Evolutionary conservation across 2,113 vertebrate genomes (phyloP).

Genomic region (Phalacrocorax carbo): DNA sequence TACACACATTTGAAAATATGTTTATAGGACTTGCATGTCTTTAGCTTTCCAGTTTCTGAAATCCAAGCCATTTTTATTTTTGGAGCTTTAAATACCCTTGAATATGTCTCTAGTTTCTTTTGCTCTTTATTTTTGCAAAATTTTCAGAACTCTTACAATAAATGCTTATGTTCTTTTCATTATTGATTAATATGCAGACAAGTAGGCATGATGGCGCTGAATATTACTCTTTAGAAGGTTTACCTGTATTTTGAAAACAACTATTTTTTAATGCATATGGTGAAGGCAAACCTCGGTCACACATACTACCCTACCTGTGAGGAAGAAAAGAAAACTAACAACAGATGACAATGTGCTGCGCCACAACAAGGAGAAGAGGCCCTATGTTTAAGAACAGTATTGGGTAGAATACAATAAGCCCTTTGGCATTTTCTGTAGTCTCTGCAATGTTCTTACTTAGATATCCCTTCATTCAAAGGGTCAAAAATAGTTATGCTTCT

Average conservation of each 20-base stretch:
- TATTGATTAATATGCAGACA: not conserved
- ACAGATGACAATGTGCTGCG: no score
- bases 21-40: not conserved
- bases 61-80: not conserved
- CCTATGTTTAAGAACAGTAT: not conserved
- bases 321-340: not conserved
- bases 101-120: not conserved
- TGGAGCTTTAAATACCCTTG: not conserved
- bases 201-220: not conserved
- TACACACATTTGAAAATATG: not conserved
- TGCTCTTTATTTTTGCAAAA: not conserved
- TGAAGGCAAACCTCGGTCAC: not conserved
- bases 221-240: not conserved
- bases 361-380: rapidly evolving
- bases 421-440: not conserved
- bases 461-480: not conserved
- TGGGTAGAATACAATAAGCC: not conserved
- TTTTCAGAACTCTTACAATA: not conserved
- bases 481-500: not conserved
- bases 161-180: rapidly evolving
- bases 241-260: not conserved
- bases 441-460: not conserved
- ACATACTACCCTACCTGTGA: not conserved
- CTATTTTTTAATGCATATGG: not conserved
- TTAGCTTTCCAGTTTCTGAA: not conserved